Conservation (phyloP, 1,140 invertebrate species). For the Trichonephila inaurata region DNA sequence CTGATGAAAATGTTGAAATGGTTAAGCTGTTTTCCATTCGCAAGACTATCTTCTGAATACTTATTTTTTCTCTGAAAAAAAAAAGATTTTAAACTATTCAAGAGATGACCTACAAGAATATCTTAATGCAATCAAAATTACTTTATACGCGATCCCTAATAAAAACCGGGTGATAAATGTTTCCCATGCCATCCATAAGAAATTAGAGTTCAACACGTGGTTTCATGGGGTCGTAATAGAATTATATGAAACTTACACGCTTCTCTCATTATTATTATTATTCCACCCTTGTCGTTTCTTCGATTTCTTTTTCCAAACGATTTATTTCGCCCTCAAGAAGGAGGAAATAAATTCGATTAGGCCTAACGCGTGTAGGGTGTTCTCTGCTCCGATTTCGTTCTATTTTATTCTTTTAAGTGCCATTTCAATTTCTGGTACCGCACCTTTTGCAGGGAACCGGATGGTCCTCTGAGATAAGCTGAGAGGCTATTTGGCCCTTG, state of each 20-base stretch:
- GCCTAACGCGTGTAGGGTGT: background rate
- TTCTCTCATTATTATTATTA: conserved; percentile 55
- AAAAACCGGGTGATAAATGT: conserved; percentile 49
- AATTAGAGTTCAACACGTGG: conserved; percentile 67
- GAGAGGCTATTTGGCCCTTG: conserved; percentile 4
- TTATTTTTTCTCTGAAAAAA: no score
- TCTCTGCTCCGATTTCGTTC: background rate
- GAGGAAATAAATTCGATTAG: conserved; percentile 58
- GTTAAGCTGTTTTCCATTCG: no score
- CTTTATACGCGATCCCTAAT: conserved; percentile 50
- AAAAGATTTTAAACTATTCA: no score
- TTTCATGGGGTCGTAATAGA: conserved; percentile 50
- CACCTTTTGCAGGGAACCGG: conserved; percentile 10
- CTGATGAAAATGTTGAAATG: no score
- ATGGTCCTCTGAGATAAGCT: conserved; percentile 5
- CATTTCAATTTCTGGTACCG: conserved; percentile 62
- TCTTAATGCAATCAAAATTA: background rate
- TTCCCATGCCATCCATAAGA: conserved; percentile 45
- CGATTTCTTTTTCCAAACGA: conserved; percentile 36
- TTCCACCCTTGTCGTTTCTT: conserved; percentile 38
- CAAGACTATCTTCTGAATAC: no score
- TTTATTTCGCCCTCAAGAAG: background rate
- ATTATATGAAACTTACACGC: conserved; percentile 68
- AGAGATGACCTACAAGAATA: background rate
- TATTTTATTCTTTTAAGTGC: conserved; percentile 28